A percentile compares a stretch with the other conserved stretches of the same genome.
These are phyloP conservation scores for Cheilosia vulpina DNA, from an alignment of 2,888 invertebrate genomes.

Conservation along the genomic window DNA sequence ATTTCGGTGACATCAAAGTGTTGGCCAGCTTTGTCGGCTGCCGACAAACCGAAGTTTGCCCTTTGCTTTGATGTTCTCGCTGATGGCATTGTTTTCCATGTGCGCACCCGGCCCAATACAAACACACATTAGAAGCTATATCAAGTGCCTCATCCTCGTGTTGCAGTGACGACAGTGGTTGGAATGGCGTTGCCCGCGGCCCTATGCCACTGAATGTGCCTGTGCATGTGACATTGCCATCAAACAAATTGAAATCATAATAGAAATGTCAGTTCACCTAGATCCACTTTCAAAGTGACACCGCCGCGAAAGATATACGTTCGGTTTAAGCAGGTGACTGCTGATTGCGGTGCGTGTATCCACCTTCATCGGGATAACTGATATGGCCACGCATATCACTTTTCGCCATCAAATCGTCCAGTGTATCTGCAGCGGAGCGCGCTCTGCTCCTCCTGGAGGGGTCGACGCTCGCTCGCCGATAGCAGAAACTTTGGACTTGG, in stretches of 20 bases:
- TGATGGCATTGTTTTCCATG: slow-evolving; percentile 62
- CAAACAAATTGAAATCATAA: slow-evolving; percentile 71
- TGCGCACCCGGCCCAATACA: slow-evolving; percentile 43
- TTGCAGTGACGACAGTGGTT: slow-evolving; percentile 33
- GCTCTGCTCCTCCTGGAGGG: not conserved
- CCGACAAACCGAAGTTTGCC: slow-evolving; percentile 74
- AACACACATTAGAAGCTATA: slow-evolving; percentile 69
- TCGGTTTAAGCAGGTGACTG: slow-evolving; percentile 57
- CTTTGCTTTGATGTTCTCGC: slow-evolving; percentile 68
- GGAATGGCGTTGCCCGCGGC: not conserved
- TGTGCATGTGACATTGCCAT: slow-evolving; percentile 51
- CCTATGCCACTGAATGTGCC: slow-evolving; percentile 6
- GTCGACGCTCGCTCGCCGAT: not conserved
- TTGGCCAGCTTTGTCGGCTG: slow-evolving; percentile 68
- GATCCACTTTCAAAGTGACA: slow-evolving; percentile 71
- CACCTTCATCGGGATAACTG: slow-evolving; percentile 68
- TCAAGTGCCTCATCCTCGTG: slow-evolving; percentile 54
- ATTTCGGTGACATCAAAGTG: slow-evolving; percentile 71
- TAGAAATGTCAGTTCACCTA: slow-evolving; percentile 71
- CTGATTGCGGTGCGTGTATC: slow-evolving; percentile 58
- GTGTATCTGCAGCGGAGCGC: slow-evolving; percentile 30
- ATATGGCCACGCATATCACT: slow-evolving; percentile 69
- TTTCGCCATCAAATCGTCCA: slow-evolving; percentile 69
- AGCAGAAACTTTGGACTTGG: slow-evolving; percentile 36
- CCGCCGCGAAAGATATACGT: slow-evolving; percentile 47